Base-by-base conservation (phyloP, 2,797 vertebrate species). In the Apogon hyalosoma region DNA sequence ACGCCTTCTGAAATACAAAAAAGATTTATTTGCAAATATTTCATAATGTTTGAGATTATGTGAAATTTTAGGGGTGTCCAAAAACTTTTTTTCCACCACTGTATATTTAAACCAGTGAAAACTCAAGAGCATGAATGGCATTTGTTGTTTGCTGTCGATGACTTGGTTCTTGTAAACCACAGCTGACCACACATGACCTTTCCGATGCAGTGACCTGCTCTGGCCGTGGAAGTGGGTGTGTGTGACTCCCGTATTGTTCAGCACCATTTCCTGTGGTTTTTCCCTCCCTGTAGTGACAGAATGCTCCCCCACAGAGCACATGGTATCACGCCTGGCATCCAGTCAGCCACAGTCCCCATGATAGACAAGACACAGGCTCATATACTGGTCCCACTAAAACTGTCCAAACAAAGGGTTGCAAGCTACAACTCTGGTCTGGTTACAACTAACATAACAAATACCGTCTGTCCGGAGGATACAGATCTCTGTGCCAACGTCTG, bases 221-320 rank as follows among this genome's bases (percentile, higher is more conserved):
- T 24, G 21, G 21, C 21, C 4, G 21, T 24, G 21, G 21, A 4
- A 2, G 21, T 24, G 21, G 21, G 21, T 24, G 21, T 24, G 21
- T 69, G 62, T 69, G 75, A 80, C 63, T 59, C 9, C 18, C 33
- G 24, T 63, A 83, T 79, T 79, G 63, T 80, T 73, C 65, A 33
- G 63, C 59, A 50, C 43, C 47, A 54, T 67, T 86, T 88, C 79
- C 79, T 75, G 63, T 66, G n/a, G 45, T 67, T 46, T 33, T 42
- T 48, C 24, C 45, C n/a, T n/a, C 45, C 51, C 42, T 18, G 19
- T 16, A 14, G 53, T 61, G 68, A 72, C 82, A 69, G 64, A 59
- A 51, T 70, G 47, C 54, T 53, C 65, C 71, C 68, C 70, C 62
- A 80, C 71, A 16, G 38, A 62, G 60, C 61, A 82, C 42, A 67